These are phyloP conservation scores for Archaeoteleia sp. DNA, from an alignment of 2,888 invertebrate species.

Conservation along the genomic window DNA sequence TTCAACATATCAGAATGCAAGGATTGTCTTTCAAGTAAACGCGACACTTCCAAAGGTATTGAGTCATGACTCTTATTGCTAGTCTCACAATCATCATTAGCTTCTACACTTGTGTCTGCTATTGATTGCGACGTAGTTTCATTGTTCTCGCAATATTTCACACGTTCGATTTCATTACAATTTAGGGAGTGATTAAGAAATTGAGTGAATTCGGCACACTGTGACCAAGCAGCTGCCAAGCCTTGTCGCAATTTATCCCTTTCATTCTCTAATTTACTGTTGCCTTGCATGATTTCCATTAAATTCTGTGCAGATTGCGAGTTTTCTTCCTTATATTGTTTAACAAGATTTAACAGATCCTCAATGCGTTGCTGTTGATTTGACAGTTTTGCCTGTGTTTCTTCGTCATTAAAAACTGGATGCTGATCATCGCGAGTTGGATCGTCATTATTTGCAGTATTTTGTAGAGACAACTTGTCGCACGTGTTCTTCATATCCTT, in stretches of 20 bases:
- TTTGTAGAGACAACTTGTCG: conserved; percentile 65
- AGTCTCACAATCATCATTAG: conserved; percentile 26
- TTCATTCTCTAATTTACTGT: conserved; percentile 60
- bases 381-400: conserved; percentile 29
- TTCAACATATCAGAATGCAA: conserved; percentile 59
- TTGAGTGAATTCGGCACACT: conserved; percentile 66
- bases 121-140: conserved; percentile 6
- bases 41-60: conserved; percentile 38
- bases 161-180: conserved; percentile 57
- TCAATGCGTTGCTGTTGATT: conserved; percentile 59
- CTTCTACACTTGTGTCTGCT: conserved; percentile 34
- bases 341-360: conserved; percentile 54
- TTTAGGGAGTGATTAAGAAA: conserved; percentile 41
- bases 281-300: conserved; percentile 55
- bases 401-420: conserved; percentile 29
- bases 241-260: conserved; percentile 66
- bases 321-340: conserved; percentile 59
- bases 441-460: conserved; percentile 17
- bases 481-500: conserved; percentile 70
- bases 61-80: conserved; percentile 16
- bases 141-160: conserved; percentile 41
- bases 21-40: conserved; percentile 52
- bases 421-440: conserved; percentile 23
- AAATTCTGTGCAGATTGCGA: conserved; percentile 56
- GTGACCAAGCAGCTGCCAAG: conserved; percentile 66